phyloP scores from a whole-genome alignment of 2,797 vertebrate genomes.

The Sebastes taczanowskii region DNA sequence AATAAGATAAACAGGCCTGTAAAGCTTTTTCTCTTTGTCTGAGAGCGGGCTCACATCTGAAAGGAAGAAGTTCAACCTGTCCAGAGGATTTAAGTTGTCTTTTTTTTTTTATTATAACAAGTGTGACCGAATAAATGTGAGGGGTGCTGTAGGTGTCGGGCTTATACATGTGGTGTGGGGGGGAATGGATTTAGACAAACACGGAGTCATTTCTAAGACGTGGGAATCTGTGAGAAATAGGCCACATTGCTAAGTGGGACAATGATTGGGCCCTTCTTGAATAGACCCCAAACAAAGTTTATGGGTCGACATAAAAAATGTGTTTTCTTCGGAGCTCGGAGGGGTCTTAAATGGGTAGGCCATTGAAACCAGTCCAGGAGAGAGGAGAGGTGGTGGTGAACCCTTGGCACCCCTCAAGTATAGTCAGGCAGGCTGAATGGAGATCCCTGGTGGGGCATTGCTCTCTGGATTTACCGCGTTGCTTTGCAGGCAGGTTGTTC shows the following conservation, averaged over 20 bases:
- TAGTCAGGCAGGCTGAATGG: constrained; percentile 81
- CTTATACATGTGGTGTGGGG: constrained; percentile 11
- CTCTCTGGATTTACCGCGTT: constrained; percentile 82
- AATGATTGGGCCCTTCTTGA: constrained; percentile 71
- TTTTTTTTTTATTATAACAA: constrained; percentile 7
- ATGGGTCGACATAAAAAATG: constrained; percentile 83
- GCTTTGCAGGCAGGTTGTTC: constrained; percentile 87
- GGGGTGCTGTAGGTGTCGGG: constrained; percentile 34
- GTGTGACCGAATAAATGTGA: constrained; percentile 59
- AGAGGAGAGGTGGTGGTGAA: constrained; percentile 88
- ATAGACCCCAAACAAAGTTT: constrained; percentile 77
- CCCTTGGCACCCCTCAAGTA: constrained; percentile 83
- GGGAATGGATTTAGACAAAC: constrained; percentile 43
- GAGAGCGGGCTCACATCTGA: constrained; percentile 21
- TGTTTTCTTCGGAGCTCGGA: constrained; percentile 77
- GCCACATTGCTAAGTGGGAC: constrained; percentile 67
- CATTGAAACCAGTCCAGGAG: constrained; percentile 77
- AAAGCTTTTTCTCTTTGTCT: not conserved
- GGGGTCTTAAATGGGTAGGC: constrained; percentile 82
- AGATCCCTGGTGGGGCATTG: constrained; percentile 89
- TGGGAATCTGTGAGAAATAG: constrained; percentile 76
- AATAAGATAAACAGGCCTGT: constrained; percentile 23
- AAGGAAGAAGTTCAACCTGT: constrained; percentile 35
- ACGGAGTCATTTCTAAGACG: constrained; percentile 59
- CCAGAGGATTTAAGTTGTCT: constrained; percentile 26